Base-by-base conservation (phyloP, 2,797 vertebrate species). In the Anabas testudineus region DNA sequence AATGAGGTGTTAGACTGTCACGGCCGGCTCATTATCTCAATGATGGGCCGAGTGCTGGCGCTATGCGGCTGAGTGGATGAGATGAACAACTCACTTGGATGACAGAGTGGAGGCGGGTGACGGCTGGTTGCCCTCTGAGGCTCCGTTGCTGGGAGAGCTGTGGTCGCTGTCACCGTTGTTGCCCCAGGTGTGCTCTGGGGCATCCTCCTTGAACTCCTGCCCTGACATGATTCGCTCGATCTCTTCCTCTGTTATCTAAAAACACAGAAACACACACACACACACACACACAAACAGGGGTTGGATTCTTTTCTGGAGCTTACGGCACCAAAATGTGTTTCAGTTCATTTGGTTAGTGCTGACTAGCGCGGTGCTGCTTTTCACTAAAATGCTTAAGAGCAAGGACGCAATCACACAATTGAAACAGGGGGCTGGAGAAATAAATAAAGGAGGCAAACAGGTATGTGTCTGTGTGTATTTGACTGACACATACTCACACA, bases 151-250 rank as follows among this genome's bases (percentile, higher is more conserved):
- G 13, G 97, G 97, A 47, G 97, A 99, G 90, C 98, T 99, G 74
- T 99, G 96, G 94, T 99, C 96, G 14, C 98, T 99, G 94, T 99
- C 97, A 7, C 97, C 97, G 0, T 98, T 97, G 95, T 96, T 98
- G 87, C 96, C 96, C 97, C 98, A 99, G 58, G 95, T 95, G 86
- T 97, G 93, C 73, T 95, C 94, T 0, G 94, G 93, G 72, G 96
- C 95, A 3, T 99, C 98, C 90, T 99, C 98, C 90, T 99, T 97
- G 92, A 99, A 99, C 90, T 99, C 98, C 92, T 99, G 97, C 53
- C 98, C 98, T 26, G 98, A 97, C 98, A 99, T 99, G 88, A 99
- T 99, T 74, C 98, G 93, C 87, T 99, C 98, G 3, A 99, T 99
- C 92, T 99, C 98, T 82, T 99, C 98, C 80, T 98, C 98, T 0